A percentile compares a stretch with the other conserved stretches of the same genome.
Conservation (phyloP, 2,797 vertebrate species). For the Cephalopachus bancanus region DNA sequence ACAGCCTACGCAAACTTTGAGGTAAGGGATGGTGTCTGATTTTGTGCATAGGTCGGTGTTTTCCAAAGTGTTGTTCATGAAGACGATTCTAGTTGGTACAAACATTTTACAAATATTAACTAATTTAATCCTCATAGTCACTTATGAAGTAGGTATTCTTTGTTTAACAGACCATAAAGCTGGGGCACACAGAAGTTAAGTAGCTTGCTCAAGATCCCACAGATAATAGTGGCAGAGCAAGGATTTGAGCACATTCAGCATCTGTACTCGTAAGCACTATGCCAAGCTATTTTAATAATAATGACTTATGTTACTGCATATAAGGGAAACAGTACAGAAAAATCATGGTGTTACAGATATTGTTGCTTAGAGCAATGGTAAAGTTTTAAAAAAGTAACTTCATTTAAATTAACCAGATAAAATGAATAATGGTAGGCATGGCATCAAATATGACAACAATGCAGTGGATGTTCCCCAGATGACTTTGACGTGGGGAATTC, state of each 20-base stretch:
- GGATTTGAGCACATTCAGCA: neutral
- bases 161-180: constrained; percentile 3
- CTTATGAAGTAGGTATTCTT: neutral
- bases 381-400: constrained; percentile 41
- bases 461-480: neutral
- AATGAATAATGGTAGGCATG: neutral
- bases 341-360: neutral
- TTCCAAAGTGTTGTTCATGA: neutral
- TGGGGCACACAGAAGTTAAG: neutral
- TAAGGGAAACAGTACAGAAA: neutral
- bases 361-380: neutral
- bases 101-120: constrained; percentile 15
- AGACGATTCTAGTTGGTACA: neutral
- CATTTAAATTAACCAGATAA: neutral
- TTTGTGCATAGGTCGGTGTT: neutral
- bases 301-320: neutral
- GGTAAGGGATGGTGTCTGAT: neutral
- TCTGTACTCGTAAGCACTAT: neutral
- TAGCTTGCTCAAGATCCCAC: neutral
- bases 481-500: neutral
- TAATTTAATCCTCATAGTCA: neutral
- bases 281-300: neutral
- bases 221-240: neutral
- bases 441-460: neutral
- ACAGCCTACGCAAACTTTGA: neutral